A percentile compares a stretch with the other conserved stretches of the same genome.
Conservation (phyloP, 2,888 invertebrate genomes). For the Uloborus plumipes region DNA sequence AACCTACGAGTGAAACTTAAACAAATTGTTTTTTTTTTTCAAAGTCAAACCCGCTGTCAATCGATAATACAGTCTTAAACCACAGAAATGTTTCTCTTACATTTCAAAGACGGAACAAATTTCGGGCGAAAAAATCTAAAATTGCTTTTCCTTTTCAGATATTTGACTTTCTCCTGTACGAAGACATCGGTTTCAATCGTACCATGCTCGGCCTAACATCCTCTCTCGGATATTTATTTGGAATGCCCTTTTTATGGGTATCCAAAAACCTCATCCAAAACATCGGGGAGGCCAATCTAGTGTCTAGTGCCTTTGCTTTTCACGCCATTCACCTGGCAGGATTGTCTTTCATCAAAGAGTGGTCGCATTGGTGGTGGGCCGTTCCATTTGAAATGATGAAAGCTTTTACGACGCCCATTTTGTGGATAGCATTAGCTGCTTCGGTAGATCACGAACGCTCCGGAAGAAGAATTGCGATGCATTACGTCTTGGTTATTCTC, state of each 20-base stretch:
- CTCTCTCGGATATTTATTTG: constrained; percentile 43
- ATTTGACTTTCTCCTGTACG: constrained; percentile 75
- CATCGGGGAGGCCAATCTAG: constrained; percentile 64
- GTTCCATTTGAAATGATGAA: constrained; percentile 66
- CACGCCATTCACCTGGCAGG: constrained; percentile 65
- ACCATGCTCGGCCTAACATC: constrained; percentile 52
- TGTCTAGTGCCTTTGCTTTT: constrained; percentile 64
- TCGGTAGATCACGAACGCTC: constrained; percentile 72
- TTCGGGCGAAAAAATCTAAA: too few relatives aligned
- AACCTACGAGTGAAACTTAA: not conserved
- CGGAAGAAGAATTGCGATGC: constrained; percentile 61
- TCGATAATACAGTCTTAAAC: not conserved
- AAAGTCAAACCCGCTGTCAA: not conserved
- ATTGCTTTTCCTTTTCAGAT: constrained; percentile 68
- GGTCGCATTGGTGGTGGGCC: constrained; percentile 54
- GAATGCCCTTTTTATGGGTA: constrained; percentile 58
- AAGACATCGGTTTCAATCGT: constrained; percentile 54
- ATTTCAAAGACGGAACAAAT: too few relatives aligned
- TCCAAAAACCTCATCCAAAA: constrained; percentile 65
- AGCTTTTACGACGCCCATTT: constrained; percentile 62
- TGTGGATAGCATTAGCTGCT: constrained; percentile 66
- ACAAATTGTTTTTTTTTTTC: not conserved
- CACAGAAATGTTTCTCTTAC: too few relatives aligned
- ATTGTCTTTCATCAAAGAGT: constrained; percentile 70
- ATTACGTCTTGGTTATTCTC: constrained; percentile 62